Evolutionary conservation across 1,140 invertebrate species (phyloP), one percentile per base, ranked within the genome.

Genomic region (Pentalonia nigronervosa): DNA sequence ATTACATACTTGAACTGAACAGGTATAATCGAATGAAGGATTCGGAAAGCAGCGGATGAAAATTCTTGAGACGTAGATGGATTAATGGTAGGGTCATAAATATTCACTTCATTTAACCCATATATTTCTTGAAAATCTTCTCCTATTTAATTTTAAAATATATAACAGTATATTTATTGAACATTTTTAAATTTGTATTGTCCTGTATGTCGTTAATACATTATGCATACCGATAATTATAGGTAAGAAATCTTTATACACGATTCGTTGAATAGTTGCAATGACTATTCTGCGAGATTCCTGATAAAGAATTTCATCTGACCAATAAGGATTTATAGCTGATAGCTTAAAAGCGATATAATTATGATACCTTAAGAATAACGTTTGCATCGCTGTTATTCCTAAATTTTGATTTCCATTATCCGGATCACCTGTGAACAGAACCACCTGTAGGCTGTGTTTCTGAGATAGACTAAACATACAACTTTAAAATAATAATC

Each of bases 191-290:
- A 67, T 17, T 17, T n/a, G 11, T 2, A 76, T 17, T n/a, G 30
- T n/a, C 14, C 17, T 21, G 7, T 47, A 20, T 21, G 21, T 56
- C 56, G 96, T 93, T n/a, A 67, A 98, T 95, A 90, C 97, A 98
- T 41, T 36, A 89, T n/a, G 9, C 94, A 95, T 94, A 96, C 96
- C 96, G 90, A 97, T 95, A 47, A 97, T 95, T 9, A 96, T 94
- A 11, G 97, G 97, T 83, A 97, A 95, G 95, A 96, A 97, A 94
- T 97, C 97, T 94, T 96, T 96, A 94, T 97, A 97, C 0, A 96
- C 96, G 50, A 97, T 96, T 93, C 97, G 95, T 94, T 97, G 96
- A 41, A 96, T 94, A 94, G 96, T 95, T 9, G 96, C 96, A 48
- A 95, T 95, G 0, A 96, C 94, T 88, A 95, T 94, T 25, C 94